Evolutionary conservation across 2,888 invertebrate genomes (phyloP), one percentile per base, ranked within the genome.

Genomic region (Ernsta delagoae): DNA sequence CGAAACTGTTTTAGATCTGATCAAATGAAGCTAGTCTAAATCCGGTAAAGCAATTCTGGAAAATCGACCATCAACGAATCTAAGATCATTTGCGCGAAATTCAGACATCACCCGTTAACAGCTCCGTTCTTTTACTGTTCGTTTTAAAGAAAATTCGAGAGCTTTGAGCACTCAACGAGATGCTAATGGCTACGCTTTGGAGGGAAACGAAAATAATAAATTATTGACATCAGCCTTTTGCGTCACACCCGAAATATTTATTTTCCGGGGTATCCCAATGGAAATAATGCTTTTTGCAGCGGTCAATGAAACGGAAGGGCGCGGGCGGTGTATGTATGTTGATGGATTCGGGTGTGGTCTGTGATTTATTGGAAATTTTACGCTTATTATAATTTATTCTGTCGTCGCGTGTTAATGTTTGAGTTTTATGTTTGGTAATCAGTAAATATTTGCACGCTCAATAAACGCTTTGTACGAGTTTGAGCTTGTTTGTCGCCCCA

Each of bases 121-220:
- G 80, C 79, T 79, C 77, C 79, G 76, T 78, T 79, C 82, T 85
- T 84, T 84, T 81, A 83, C 80, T 50, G 50, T 50, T 24, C 79
- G 72, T 78, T 79, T 84, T 79, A 76, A 77, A 78, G 78, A 85
- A 85, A 84, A 84, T 88, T 85, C 79, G 81, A 83, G 82, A 81
- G 80, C 54, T 54, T 9, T 72, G 76, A 86, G 86, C 87, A 86
- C 89, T 88, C 87, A 82, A 74, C 83, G 78, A 75, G 78, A 75
- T 83, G 82, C 85, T 90, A 90, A 90, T 89, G 88, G 89, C 85
- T 73, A 82, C 84, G 82, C 83, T 88, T 89, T 87, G 83, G 85
- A 86, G 85, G 86, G 85, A 86, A 88, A 86, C 81, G 86, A 89
- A 89, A 87, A 89, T 88, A 89, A 90, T 89, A 88, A 88, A 87